Percentiles rank a stretch among this genome's conserved stretches.
Conservation (phyloP, 2,797 vertebrate genomes). For the Mareca strepera region DNA sequence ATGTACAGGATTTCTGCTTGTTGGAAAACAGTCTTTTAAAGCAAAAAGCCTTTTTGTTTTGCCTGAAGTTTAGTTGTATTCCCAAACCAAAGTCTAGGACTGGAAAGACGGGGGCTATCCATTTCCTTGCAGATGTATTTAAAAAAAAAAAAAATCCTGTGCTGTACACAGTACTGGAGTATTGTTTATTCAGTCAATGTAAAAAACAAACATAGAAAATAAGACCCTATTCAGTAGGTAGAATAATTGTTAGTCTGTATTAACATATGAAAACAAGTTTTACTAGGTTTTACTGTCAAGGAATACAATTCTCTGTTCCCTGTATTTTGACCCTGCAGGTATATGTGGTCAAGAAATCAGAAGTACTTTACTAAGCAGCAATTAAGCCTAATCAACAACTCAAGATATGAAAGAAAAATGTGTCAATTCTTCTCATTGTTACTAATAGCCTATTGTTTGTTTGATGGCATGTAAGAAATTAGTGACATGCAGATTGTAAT, state of each 20-base stretch:
- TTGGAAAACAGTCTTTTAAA: not conserved
- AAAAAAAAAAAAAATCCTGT: not conserved
- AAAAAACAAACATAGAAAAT: not conserved
- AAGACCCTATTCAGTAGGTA: not conserved
- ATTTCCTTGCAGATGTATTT: not conserved
- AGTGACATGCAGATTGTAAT: not conserved
- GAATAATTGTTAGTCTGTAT: not conserved
- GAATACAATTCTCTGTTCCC: not conserved
- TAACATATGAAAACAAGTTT: not conserved
- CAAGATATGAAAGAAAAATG: not conserved
- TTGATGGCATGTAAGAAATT: not conserved
- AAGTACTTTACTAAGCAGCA: not conserved
- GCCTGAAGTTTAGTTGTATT: not conserved
- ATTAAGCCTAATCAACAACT: not conserved
- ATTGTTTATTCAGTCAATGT: not conserved
- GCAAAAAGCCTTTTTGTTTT: not conserved
- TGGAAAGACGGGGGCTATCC: not conserved
- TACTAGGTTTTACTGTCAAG: not conserved
- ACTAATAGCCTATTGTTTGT: not conserved
- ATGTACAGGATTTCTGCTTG: not conserved
- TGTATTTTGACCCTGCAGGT: not conserved
- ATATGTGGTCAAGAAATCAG: not conserved
- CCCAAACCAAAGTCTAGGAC: not conserved
- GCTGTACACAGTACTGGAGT: not conserved
- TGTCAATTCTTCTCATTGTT: not conserved